Evolutionary conservation across 1,140 invertebrate species (phyloP), one percentile per base, ranked within the genome.

Genomic region (Lasaia peninsularis): DNA sequence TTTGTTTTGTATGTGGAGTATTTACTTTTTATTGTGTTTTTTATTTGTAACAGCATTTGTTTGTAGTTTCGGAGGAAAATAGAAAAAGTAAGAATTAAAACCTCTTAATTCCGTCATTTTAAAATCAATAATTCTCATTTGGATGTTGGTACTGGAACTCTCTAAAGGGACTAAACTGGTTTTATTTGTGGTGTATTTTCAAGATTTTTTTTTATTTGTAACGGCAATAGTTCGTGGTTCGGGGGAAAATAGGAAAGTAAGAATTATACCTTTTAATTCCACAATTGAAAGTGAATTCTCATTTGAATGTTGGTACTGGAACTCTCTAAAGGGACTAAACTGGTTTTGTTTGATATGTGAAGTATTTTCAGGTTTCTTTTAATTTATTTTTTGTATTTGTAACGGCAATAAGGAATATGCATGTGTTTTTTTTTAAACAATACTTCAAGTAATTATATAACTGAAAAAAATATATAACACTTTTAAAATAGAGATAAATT

Each of bases 191-290:
- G 9, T 7, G 1, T 11, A 1, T 2, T 3, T 7, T 34, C 6
- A 33, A 0, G 6, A 9, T n/a, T n/a, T n/a, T n/a, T n/a, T n/a
- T n/a, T n/a, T n/a, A n/a, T n/a, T n/a, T n/a, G n/a, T n/a, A n/a
- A n/a, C n/a, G n/a, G n/a, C n/a, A n/a, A n/a, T n/a, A n/a, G n/a
- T n/a, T n/a, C n/a, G n/a, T n/a, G n/a, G n/a, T n/a, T n/a, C n/a
- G n/a, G n/a, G n/a, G n/a, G n/a, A n/a, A n/a, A n/a, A n/a, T n/a
- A n/a, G n/a, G n/a, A n/a, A n/a, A n/a, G n/a, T n/a, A n/a, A n/a
- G n/a, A n/a, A n/a, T n/a, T n/a, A 21, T 49, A 62, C 65, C 57
- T 73, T 73, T 73, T 70, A 65, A 67, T 73, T 69, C 63, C 33
- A 24, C 58, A 18, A 56, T 70, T 67, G 56, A 56, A 67, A 70